Conservation (phyloP, 1,140 invertebrate species). For the Araneus ventricosus region DNA sequence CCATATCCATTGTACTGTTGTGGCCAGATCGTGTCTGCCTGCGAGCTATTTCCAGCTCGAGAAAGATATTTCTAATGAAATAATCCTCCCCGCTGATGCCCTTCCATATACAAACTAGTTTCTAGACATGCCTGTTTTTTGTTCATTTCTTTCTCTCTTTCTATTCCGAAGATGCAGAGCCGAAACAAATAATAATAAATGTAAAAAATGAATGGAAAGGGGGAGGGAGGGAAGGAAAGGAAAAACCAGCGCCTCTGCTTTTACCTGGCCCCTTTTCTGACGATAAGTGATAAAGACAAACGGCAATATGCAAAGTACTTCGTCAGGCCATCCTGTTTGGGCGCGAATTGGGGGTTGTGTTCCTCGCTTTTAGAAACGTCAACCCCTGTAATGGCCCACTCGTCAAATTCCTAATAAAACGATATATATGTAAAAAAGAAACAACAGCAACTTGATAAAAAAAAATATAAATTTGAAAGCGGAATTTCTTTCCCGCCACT, state of each 20-base stretch:
- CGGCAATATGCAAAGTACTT: constrained; percentile 74
- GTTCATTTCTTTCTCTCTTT: neutral
- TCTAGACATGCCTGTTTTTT: neutral
- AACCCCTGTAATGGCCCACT: constrained; percentile 64
- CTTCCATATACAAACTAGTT: constrained; percentile 10
- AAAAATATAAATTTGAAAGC: constrained; percentile 21
- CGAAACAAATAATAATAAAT: constrained; percentile 39
- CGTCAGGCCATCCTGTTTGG: constrained; percentile 44
- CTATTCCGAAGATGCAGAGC: neutral
- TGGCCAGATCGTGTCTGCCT: constrained; percentile 8
- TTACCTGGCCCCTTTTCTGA: constrained; percentile 64
- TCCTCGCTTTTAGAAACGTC: constrained; percentile 55
- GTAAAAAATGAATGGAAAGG: neutral
- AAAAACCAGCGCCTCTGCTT: constrained; percentile 55
- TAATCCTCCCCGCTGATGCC: constrained; percentile 1
- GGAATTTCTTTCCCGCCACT: neutral
- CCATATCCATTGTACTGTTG: constrained; percentile 12
- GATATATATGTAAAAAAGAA: neutral
- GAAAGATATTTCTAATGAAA: constrained; percentile 29
- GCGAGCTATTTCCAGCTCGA: neutral
- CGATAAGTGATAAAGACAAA: constrained; percentile 69
- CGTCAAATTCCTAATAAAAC: constrained; percentile 74
- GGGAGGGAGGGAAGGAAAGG: neutral
- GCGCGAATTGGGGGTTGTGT: constrained; percentile 61
- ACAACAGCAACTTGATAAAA: neutral